phyloP scores from a whole-genome alignment of 2,888 invertebrate genomes.

The Coremacera marginata region DNA sequence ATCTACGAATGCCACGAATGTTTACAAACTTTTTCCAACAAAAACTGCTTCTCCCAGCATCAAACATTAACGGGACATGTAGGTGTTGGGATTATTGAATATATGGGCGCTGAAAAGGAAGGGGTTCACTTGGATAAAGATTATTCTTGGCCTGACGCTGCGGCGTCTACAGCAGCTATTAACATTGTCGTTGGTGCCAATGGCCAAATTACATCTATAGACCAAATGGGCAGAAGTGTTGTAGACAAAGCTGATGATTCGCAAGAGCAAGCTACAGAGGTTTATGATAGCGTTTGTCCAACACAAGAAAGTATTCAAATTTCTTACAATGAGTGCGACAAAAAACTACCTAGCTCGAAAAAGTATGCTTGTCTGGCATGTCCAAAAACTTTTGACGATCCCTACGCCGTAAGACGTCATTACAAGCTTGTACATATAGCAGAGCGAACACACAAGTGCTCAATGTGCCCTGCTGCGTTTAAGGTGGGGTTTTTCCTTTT shows the following conservation, averaged over 20 bases:
- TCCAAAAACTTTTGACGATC: conserved; percentile 81
- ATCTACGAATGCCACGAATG: conserved; percentile 74
- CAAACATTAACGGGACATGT: conserved; percentile 72
- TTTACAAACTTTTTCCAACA: conserved; percentile 69
- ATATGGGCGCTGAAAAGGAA: background rate
- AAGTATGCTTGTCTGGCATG: conserved; percentile 81
- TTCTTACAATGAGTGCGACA: background rate
- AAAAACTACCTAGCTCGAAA: conserved; percentile 67
- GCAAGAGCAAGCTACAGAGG: too few species aligned
- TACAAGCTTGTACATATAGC: conserved; percentile 81
- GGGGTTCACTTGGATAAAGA: background rate
- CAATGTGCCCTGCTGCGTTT: conserved; percentile 69
- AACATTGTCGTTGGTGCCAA: conserved; percentile 34
- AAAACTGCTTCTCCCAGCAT: conserved; percentile 72
- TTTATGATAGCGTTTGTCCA: too few species aligned
- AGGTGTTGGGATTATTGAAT: conserved; percentile 71
- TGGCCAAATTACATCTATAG: conserved; percentile 36
- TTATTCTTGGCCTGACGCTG: background rate
- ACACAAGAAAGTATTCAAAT: background rate
- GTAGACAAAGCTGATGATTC: conserved; percentile 57
- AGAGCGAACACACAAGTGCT: conserved; percentile 75
- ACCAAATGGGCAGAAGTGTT: background rate
- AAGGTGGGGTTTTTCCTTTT: conserved; percentile 45
- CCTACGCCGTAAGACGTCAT: conserved; percentile 80
- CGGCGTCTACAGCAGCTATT: background rate